phyloP scores from a whole-genome alignment of 2,113 vertebrate genomes.

The Sinocyclocheilus maitianheensis region DNA sequence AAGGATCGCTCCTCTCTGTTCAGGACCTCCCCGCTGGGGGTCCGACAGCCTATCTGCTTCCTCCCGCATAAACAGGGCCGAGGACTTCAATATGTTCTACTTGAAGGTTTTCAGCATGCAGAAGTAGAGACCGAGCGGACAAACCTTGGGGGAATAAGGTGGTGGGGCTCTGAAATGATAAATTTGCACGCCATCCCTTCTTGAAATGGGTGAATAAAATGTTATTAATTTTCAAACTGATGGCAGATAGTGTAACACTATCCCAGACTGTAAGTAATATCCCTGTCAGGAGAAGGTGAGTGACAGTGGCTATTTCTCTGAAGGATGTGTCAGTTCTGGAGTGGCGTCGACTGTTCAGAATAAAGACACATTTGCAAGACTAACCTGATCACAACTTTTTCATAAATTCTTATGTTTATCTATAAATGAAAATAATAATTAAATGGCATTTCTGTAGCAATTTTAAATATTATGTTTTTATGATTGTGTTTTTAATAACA shows the following conservation, averaged over 20 bases:
- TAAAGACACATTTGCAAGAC: neutral
- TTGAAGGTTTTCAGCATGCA: conserved; percentile 74
- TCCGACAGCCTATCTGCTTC: conserved; percentile 81
- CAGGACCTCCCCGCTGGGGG: conserved; percentile 71
- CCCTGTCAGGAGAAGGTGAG: conserved; percentile 57
- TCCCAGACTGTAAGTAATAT: conserved; percentile 74
- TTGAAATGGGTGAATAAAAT: conserved; percentile 74
- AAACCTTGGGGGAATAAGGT: conserved; percentile 71
- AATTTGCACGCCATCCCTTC: conserved; percentile 71
- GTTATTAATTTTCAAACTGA: conserved; percentile 77
- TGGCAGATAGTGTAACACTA: conserved; percentile 71
- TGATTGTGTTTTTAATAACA: too few species aligned
- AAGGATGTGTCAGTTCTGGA: neutral
- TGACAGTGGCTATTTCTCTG: conserved; percentile 62
- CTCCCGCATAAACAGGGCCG: conserved; percentile 80
- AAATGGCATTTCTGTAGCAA: too few species aligned
- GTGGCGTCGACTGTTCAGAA: neutral
- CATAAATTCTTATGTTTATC: neutral
- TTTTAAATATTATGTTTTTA: too few species aligned
- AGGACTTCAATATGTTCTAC: conserved; percentile 76
- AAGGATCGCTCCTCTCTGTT: conserved; percentile 77
- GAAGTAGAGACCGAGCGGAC: conserved; percentile 69
- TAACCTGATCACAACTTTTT: neutral
- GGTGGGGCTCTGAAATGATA: conserved; percentile 71
- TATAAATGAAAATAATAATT: neutral